Evolutionary conservation across 2,797 vertebrate species (phyloP).

Genomic region (Silurus aristotelis): DNA sequence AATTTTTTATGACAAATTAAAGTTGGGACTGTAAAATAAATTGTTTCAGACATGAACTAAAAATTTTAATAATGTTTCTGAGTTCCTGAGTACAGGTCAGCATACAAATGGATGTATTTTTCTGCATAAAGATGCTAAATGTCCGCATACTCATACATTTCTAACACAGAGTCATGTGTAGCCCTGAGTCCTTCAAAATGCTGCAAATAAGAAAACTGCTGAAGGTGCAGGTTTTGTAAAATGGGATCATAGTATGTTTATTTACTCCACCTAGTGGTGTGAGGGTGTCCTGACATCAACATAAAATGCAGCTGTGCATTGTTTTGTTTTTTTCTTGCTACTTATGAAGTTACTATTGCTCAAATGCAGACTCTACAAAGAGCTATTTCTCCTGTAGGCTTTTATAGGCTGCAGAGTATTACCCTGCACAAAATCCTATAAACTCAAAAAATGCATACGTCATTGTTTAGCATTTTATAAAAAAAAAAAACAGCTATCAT

Average conservation of each 20-base stretch:
- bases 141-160: not conserved
- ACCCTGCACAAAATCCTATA: not conserved
- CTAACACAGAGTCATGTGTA: not conserved
- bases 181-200: not conserved
- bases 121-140: not conserved
- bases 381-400: not conserved
- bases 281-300: not conserved
- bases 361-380: not conserved
- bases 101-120: not conserved
- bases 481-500: too few relatives aligned
- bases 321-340: not conserved
- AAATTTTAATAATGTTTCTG: not conserved
- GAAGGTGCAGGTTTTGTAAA: not conserved
- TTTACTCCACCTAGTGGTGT: conserved; percentile 62
- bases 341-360: not conserved
- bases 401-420: not conserved
- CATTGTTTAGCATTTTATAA: too few relatives aligned
- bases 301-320: not conserved
- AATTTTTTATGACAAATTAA: too few relatives aligned
- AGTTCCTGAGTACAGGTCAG: not conserved
- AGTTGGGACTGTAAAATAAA: not conserved
- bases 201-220: not conserved
- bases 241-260: not conserved
- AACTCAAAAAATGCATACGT: too few relatives aligned
- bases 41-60: not conserved